These are phyloP conservation scores for Sorex maritimensis DNA, from an alignment of 2,797 vertebrate genomes.

Conservation along the genomic window DNA sequence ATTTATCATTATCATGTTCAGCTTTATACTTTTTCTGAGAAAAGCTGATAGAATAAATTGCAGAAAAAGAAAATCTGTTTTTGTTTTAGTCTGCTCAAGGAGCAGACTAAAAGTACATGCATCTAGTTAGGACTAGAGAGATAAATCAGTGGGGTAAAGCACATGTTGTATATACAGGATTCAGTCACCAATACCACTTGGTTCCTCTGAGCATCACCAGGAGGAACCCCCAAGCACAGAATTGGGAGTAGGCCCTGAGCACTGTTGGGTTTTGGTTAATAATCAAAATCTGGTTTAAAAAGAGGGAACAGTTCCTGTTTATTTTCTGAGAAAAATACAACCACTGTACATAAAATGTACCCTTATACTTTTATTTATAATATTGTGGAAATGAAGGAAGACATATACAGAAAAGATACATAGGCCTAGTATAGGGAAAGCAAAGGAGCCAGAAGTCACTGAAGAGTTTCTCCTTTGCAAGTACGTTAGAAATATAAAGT, in stretches of 20 bases:
- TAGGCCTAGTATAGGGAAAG: background rate
- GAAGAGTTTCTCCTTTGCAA: background rate
- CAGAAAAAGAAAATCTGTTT: slow-evolving; percentile 14
- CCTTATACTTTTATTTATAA: slow-evolving; percentile 49
- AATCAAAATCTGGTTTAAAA: background rate
- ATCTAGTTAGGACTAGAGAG: slow-evolving; percentile 18
- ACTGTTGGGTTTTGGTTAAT: background rate
- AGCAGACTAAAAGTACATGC: slow-evolving; percentile 1
- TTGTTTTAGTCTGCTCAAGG: slow-evolving; percentile 14
- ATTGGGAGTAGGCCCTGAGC: too few relatives aligned
- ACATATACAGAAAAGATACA: background rate
- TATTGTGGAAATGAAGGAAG: background rate
- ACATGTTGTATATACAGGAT: too few relatives aligned
- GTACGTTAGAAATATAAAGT: background rate
- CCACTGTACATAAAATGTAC: background rate
- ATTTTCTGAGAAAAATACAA: slow-evolving; percentile 62
- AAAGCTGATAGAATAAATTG: slow-evolving; percentile 49
- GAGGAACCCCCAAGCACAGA: too few relatives aligned
- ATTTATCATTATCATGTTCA: slow-evolving; percentile 53
- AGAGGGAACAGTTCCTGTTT: background rate
- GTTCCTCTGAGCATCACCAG: too few relatives aligned
- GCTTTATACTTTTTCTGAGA: slow-evolving; percentile 41
- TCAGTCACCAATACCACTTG: too few relatives aligned
- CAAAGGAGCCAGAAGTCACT: background rate
- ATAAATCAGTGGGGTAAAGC: too few relatives aligned